A percentile compares a stretch with the other conserved stretches of the same genome.
Evolutionary conservation across 2,888 invertebrate species (phyloP).

Genomic region (Azorinus chamasolen): DNA sequence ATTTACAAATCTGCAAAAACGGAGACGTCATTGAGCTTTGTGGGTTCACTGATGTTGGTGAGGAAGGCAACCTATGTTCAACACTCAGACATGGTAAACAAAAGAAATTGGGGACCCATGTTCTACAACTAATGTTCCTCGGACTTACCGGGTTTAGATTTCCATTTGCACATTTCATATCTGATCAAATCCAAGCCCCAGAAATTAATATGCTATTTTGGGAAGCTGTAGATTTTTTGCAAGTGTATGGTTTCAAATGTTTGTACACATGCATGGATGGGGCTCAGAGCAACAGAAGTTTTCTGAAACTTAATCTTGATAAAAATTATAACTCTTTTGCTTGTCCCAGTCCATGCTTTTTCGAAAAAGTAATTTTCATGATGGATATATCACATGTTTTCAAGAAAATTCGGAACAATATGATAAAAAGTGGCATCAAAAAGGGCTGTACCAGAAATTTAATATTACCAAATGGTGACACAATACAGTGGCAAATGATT

Average conservation of each 20-base stretch:
- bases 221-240: conserved; percentile 40
- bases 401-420: conserved; percentile 56
- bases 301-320: conserved; percentile 24
- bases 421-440: conserved; percentile 34
- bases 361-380: conserved; percentile 23
- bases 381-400: conserved; percentile 41
- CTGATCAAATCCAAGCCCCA: conserved; percentile 23
- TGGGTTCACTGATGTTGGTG: conserved; percentile 44
- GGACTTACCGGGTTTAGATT: conserved; percentile 54
- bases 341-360: conserved; percentile 4
- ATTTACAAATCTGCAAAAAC: conserved; percentile 53
- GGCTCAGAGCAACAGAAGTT: conserved; percentile 34
- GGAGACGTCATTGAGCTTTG: conserved; percentile 49
- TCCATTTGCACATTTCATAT: conserved; percentile 44
- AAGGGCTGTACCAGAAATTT: conserved; percentile 26
- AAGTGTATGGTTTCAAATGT: conserved; percentile 34
- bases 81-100: conserved; percentile 43
- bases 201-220: conserved; percentile 36
- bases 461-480: conserved; percentile 10
- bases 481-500: conserved; percentile 48
- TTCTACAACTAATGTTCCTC: conserved; percentile 53
- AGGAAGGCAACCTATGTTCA: conserved; percentile 42
- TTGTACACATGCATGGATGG: conserved; percentile 38
- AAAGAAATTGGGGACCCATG: conserved; percentile 54
- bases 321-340: conserved; percentile 12